phyloP scores from a whole-genome alignment of 2,797 vertebrate genomes.

The Gymnoscopelus microlampas region DNA sequence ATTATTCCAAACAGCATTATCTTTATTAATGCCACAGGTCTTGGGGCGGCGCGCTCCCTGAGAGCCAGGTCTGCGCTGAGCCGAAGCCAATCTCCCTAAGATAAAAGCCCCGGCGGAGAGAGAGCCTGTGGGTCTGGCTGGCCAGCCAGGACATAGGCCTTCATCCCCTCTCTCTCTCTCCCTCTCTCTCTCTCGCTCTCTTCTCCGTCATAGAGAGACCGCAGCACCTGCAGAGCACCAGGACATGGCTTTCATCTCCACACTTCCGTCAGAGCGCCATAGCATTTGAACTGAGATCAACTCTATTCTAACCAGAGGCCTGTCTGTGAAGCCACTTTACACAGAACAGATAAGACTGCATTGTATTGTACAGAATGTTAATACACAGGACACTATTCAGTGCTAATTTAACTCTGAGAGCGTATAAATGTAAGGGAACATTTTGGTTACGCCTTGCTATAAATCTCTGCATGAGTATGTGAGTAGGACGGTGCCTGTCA shows the following conservation, averaged over 20 bases:
- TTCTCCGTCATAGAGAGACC: conserved; percentile 55
- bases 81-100: conserved; percentile 74
- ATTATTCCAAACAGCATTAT: conserved; percentile 85
- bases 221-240: conserved; percentile 66
- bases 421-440: background rate
- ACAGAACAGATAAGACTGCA: conserved; percentile 55
- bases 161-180: conserved; percentile 66
- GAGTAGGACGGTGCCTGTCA: too few species aligned
- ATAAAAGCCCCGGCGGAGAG: conserved; percentile 80
- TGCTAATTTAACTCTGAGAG: too few species aligned
- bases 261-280: conserved; percentile 52
- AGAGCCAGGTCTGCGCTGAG: conserved; percentile 60
- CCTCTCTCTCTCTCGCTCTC: conserved; percentile 55
- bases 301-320: conserved; percentile 28
- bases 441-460: too few species aligned
- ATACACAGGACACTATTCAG: too few species aligned
- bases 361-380: background rate
- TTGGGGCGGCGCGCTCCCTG: conserved; percentile 64
- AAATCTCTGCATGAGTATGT: too few species aligned
- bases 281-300: conserved; percentile 55
- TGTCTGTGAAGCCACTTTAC: conserved; percentile 52
- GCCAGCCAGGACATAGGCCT: conserved; percentile 55
- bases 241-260: conserved; percentile 76
- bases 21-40: conserved; percentile 81
- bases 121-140: conserved; percentile 61